phyloP scores from a whole-genome alignment of 2,113 vertebrate species.

The Conger conger region DNA sequence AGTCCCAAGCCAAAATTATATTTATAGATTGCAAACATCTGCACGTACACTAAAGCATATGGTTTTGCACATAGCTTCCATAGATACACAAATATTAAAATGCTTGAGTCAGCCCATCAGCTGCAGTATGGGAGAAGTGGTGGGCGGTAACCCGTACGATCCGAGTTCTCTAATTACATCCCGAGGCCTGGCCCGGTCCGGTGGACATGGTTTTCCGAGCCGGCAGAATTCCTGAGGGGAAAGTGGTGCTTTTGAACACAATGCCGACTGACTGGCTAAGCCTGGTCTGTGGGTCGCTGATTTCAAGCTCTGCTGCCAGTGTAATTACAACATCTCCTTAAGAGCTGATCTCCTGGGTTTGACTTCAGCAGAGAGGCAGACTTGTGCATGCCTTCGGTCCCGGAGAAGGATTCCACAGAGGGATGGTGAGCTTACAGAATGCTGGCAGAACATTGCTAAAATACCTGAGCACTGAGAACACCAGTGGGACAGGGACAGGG shows the following conservation, averaged over 20 bases:
- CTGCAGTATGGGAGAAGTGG: background rate
- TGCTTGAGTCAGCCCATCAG: background rate
- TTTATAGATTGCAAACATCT: background rate
- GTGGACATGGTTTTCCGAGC: background rate
- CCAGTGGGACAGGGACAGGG: background rate
- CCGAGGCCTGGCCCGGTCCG: background rate
- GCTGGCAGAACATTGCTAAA: background rate
- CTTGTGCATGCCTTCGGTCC: background rate
- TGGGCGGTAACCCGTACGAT: background rate
- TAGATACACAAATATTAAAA: background rate
- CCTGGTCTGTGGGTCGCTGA: background rate
- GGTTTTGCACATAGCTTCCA: background rate
- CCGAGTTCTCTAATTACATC: constrained; percentile 7
- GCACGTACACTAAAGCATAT: background rate
- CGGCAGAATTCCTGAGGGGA: constrained; percentile 8
- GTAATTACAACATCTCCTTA: constrained; percentile 23
- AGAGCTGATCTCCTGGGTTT: constrained; percentile 18
- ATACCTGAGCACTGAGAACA: background rate
- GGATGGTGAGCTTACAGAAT: background rate
- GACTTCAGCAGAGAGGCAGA: background rate
- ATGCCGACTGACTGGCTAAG: constrained; percentile 2
- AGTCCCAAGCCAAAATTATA: background rate
- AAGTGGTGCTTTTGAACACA: constrained; percentile 1
- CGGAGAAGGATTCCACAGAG: background rate
- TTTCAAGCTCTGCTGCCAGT: background rate